phyloP scores from a whole-genome alignment of 2,113 vertebrate species.

The Jacana jacana region DNA sequence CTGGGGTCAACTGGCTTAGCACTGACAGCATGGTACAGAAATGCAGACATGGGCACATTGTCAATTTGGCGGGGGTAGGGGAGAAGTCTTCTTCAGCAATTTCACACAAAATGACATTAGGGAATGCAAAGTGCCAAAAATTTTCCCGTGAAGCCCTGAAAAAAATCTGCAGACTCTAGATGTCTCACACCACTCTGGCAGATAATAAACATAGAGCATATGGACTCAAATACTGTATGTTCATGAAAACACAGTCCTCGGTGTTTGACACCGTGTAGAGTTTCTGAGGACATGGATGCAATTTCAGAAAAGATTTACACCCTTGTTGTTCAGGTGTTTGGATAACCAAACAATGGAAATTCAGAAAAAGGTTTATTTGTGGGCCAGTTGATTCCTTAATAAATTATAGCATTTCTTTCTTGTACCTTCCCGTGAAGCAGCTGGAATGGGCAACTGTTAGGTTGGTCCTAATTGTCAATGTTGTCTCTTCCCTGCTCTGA shows the following conservation, averaged over 20 bases:
- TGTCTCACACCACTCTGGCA: conserved; percentile 48
- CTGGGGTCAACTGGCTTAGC: not conserved
- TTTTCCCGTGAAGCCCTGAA: not conserved
- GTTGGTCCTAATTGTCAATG: not conserved
- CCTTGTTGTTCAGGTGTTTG: not conserved
- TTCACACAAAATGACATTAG: conserved; percentile 52
- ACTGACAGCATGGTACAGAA: conserved; percentile 20
- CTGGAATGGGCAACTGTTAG: not conserved
- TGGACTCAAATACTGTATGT: conserved; percentile 5
- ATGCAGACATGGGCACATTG: not conserved
- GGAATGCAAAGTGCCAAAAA: conserved; percentile 25
- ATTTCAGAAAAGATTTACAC: not conserved
- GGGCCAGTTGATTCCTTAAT: not conserved
- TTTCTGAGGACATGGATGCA: not conserved
- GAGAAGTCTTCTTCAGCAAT: conserved; percentile 18
- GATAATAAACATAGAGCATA: conserved; percentile 47
- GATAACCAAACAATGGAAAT: not conserved
- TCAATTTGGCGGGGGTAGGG: not conserved
- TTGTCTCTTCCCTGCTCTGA: not conserved
- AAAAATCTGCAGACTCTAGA: conserved; percentile 48
- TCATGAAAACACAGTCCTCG: not conserved
- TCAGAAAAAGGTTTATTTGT: not conserved
- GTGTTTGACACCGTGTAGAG: not conserved
- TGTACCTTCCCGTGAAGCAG: not conserved
- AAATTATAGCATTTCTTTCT: not conserved